phyloP scores from a whole-genome alignment of 2,888 invertebrate genomes.

The Coremacera marginata region DNA sequence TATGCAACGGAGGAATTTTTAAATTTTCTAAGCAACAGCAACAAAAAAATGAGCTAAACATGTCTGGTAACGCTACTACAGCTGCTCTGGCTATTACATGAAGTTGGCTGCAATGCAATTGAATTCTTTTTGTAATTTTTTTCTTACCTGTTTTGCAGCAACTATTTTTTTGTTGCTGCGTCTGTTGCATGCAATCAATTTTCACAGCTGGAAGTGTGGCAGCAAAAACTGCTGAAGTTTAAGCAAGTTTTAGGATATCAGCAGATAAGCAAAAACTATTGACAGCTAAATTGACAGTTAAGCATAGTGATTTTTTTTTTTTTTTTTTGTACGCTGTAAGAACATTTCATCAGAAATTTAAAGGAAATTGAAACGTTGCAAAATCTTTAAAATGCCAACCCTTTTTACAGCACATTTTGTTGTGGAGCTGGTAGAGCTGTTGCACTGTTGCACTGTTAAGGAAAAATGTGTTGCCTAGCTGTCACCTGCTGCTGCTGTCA shows the following conservation, averaged over 20 bases:
- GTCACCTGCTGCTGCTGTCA: constrained; percentile 21
- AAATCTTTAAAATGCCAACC: background rate
- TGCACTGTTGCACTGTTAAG: background rate
- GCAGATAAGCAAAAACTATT: constrained; percentile 22
- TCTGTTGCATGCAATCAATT: constrained; percentile 36
- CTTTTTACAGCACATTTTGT: background rate
- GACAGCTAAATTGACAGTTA: constrained; percentile 35
- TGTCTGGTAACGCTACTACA: background rate
- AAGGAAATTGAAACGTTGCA: background rate
- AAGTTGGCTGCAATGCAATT: constrained; percentile 9
- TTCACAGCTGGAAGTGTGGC: constrained; percentile 22
- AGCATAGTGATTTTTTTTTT: constrained; percentile 20
- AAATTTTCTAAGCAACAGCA: background rate
- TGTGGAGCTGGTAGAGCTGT: background rate
- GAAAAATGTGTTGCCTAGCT: constrained; percentile 1
- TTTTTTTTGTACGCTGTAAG: background rate
- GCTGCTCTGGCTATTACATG: background rate
- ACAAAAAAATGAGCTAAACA: background rate
- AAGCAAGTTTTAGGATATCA: constrained; percentile 9
- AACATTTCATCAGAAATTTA: background rate
- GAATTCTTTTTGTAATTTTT: background rate
- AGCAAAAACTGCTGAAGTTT: background rate
- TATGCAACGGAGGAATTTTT: background rate
- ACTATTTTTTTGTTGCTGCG: background rate
- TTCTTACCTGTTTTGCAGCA: background rate